Base-by-base conservation (phyloP, 2,113 vertebrate genomes). In the Notothenia coriiceps region DNA sequence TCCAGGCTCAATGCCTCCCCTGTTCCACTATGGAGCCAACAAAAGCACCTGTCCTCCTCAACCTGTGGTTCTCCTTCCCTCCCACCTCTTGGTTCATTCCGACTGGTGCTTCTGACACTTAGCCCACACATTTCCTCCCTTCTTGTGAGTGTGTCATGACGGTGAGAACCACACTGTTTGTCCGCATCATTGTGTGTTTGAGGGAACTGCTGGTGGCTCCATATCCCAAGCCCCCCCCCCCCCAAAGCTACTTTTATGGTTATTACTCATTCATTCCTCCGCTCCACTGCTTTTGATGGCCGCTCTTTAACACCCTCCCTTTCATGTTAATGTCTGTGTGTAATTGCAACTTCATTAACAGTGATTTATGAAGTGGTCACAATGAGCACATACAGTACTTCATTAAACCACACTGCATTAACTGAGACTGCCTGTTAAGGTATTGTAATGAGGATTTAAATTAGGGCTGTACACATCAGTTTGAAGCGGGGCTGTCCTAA, bases 21-120 rank as follows among this genome's bases (percentile, higher is more conserved):
- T 88, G 67, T 87, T 87, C 61, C 56, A 71, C 63, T 63, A 29
- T 10, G 64, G 70, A 70, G 69, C 7, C 65, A 78, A 83, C 70
- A 77, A 74, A 76, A 82, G 60, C 73, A 71, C 70, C 57, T 74
- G 62, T 54, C 70, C 62, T 33, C 6, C 2, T 11, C 14, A 29
- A 29, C 29, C 47, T 5, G 47, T 14, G 47, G 14, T 49, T 49
- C 12, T 12, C 17, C 18, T 29, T 29, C 17, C 51, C 6, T 52
- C 17, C 18, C 51, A 8, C 54, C 46, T 25, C 17, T 49, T 1
- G 33, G 46, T 64, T 77, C 22, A 40, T 15, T 62, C 25, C 67
- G 20, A 25, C 12, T 43, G 20, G 3, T 18, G n/a, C 7, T 35
- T n/a, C 51, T 70, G 46, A 14, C 43, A 11, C 1, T 9, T 17